Base-by-base conservation (phyloP, 2,888 invertebrate genomes). In the Parelbella ahira region DNA sequence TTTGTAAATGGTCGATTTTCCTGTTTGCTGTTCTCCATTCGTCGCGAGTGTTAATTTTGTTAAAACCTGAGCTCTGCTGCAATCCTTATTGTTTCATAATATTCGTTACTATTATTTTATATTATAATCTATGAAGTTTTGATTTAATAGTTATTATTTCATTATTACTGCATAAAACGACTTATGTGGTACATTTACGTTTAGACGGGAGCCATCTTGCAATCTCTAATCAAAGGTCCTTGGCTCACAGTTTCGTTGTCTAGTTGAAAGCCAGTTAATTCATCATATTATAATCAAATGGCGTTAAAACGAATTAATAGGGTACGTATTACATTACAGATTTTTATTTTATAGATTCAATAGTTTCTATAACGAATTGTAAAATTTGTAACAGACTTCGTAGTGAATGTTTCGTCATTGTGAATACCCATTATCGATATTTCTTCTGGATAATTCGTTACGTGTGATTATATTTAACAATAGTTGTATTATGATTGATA, bases 241-340 rank as follows among this genome's bases (percentile, higher is more conserved):
- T 92, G 91, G 92, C 91, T 92, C 91, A 91, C 91, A 90, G 91
- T 92, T 92, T 91, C 92, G 92, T 92, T 92, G 92, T 92, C 91
- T 92, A 91, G 91, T 92, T 90, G 90, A 90, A 91, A 91, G 90
- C 90, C 91, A 91, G 91, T 91, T 90, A 90, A 90, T 90, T 91
- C 90, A 90, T 89, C 89, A 88, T 89, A 88, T 88, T 88, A 89
- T 88, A 89, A 89, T 89, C 90, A 92, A 93, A 96, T 96, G 96
- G 96, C 96, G 92, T 94, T 96, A 94, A 96, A 96, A 93, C 93
- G 96, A 94, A 96, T 96, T 92, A 96, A 96, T 93, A 96, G 96
- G 95, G 94, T 94, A 92, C 83, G 92, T 91, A 88, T 81, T 71
- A 63, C 63, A 58, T 56, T 61, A 63, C 55, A 51, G 55, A 55